Evolutionary conservation across 2,888 invertebrate genomes (phyloP).

Genomic region (Yponomeuta cagnagella): DNA sequence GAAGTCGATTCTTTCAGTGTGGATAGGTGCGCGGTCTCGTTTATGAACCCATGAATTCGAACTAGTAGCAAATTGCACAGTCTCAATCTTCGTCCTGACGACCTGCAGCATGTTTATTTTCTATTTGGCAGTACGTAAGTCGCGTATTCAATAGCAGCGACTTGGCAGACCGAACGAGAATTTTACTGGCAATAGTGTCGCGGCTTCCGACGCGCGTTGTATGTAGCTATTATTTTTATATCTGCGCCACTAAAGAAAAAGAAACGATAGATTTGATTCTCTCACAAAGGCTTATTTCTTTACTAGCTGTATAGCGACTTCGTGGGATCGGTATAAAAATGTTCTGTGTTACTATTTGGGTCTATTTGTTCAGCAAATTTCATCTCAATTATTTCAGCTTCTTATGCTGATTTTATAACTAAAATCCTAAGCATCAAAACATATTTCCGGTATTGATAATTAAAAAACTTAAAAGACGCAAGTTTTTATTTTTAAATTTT

Average conservation of each 20-base stretch:
- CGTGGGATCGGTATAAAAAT: too few species aligned
- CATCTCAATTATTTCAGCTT: too few species aligned
- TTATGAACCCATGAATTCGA: background rate
- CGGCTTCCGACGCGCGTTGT: background rate
- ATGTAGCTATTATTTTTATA: conserved; percentile 13
- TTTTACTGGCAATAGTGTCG: conserved; percentile 9
- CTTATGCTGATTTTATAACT: too few species aligned
- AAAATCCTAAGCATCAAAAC: too few species aligned
- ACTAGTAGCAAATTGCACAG: background rate
- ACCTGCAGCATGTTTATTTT: conserved; percentile 9
- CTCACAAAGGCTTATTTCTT: background rate
- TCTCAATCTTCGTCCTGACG: background rate
- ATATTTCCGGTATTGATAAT: too few species aligned
- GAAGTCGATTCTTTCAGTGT: too few species aligned
- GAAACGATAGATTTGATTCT: background rate
- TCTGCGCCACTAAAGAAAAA: background rate
- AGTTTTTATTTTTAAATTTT: too few species aligned
- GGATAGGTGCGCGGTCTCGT: too few species aligned
- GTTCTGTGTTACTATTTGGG: too few species aligned
- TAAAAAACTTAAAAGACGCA: too few species aligned
- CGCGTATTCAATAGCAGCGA: conserved; percentile 10
- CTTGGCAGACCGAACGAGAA: conserved; percentile 3
- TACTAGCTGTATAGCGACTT: too few species aligned
- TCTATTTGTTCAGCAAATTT: too few species aligned
- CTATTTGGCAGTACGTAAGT: conserved; percentile 12